Evolutionary conservation across 2,113 vertebrate species (phyloP), one percentile per base, ranked within the genome.

Genomic region (Marmota monax): DNA sequence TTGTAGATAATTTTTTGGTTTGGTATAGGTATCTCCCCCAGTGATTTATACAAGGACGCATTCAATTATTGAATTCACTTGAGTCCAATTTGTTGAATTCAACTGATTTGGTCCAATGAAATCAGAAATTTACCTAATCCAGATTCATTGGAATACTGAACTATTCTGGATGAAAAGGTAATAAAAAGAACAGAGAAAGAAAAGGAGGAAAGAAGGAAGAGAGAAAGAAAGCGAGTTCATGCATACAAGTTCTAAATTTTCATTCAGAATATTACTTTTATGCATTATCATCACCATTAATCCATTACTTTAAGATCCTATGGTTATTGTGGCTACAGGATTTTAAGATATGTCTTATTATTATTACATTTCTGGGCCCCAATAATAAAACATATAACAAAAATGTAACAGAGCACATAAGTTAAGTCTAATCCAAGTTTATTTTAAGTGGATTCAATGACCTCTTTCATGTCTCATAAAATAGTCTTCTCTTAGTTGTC

Each of bases 331-430:
- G 34, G 32, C 34, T 93, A 23, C 1, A 51, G 5, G 12, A 83
- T 74, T 76, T 69, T 89, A 91, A 87, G 42, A 89, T 1, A 7
- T 58, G 34, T 88, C 96, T 93, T 94, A 92, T 90, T 84, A 84
- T 77, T 65, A 70, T 70, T 93, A 51, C 32, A 80, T 85, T 76
- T 72, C 45, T 82, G 32, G 65, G 45, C 34, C 7, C 11, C 17
- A 13, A 56, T 77, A 88, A 93, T 51, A 91, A 88, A 91, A 63
- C 14, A 63, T 89, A 82, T 85, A 85, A 77, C 39, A 86, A 92
- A 93, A 93, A 70, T 14, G 10, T 89, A 22, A 53, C 25, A 88
- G 0, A 88, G 0, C 10, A 32, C 5, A 48, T 48, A 79, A 32
- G 51, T 95, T 85, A 91, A 88, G 51, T 77, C 9, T 53, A 94